A percentile compares a stretch with the other conserved stretches of the same genome.
Evolutionary conservation across 92 coral and sea anemone species (phyloP).

Genomic region (Palythoa heliodiscus): DNA sequence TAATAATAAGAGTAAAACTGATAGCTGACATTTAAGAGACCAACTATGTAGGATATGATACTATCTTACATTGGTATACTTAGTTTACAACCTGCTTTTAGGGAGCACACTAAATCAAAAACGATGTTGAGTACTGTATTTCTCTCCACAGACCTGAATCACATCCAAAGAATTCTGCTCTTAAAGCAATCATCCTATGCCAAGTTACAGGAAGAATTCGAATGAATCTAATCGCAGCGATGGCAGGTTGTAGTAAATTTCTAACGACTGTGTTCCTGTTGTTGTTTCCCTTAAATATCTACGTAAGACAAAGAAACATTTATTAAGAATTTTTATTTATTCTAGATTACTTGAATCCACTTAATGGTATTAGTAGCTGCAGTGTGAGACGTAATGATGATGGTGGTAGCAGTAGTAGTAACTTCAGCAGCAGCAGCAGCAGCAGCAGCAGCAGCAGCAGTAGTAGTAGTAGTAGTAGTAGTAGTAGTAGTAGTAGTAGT

Average conservation of each 20-base stretch:
- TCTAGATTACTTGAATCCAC: too few species aligned
- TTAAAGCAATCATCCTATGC: slow-evolving; percentile 17
- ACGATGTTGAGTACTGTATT: neutral
- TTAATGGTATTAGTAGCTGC: neutral
- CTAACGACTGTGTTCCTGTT: slow-evolving; percentile 22
- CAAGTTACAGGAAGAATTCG: slow-evolving; percentile 27
- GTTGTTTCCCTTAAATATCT: slow-evolving; percentile 28
- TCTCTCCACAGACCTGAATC: neutral
- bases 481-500: neutral
- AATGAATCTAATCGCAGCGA: neutral
- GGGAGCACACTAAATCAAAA: neutral
- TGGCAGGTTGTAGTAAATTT: neutral
- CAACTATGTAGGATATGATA: too few species aligned
- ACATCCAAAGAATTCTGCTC: slow-evolving; percentile 35
- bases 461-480: neutral
- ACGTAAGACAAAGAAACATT: neutral
- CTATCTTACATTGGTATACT: too few species aligned
- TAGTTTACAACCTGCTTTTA: neutral
- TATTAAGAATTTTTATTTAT: neutral
- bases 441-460: neutral
- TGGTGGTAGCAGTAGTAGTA: neutral
- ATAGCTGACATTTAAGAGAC: too few species aligned
- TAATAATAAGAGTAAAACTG: too few species aligned
- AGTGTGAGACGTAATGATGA: neutral
- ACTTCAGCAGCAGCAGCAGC: neutral